These are phyloP conservation scores for Pleuronectes platessa DNA, from an alignment of 2,113 vertebrate species.

Conservation along the genomic window DNA sequence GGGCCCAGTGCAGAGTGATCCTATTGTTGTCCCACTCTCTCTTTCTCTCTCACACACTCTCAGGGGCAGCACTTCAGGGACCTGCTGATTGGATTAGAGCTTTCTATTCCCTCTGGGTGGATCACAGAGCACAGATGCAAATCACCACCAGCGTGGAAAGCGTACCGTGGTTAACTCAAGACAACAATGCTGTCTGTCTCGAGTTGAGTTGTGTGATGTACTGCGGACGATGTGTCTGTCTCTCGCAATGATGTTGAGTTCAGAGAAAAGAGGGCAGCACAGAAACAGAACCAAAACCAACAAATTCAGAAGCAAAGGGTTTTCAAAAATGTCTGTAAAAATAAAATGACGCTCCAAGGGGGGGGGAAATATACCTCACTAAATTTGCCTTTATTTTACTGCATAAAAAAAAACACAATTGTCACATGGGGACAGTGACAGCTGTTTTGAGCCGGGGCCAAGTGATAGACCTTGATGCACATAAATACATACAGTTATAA, in stretches of 20 bases:
- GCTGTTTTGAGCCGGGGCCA: slow-evolving; percentile 77
- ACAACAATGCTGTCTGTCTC: slow-evolving; percentile 70
- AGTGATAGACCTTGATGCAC: slow-evolving; percentile 79
- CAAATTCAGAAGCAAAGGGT: not conserved
- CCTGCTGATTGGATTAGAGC: slow-evolving; percentile 99
- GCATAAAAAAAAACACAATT: not conserved
- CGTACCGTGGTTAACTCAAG: slow-evolving; percentile 50
- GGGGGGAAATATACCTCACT: slow-evolving; percentile 34
- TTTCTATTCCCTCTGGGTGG: slow-evolving; percentile 96
- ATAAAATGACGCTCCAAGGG: too few species aligned
- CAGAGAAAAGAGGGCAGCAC: not conserved
- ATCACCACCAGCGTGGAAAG: slow-evolving; percentile 77
- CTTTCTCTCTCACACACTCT: slow-evolving; percentile 79
- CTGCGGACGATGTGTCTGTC: slow-evolving; percentile 19
- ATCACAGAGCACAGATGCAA: slow-evolving; percentile 92
- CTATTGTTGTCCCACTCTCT: slow-evolving; percentile 81
- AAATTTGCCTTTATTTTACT: not conserved
- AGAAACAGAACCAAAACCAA: not conserved
- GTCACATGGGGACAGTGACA: slow-evolving; percentile 35
- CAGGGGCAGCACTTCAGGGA: slow-evolving; percentile 90
- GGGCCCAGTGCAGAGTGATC: slow-evolving; percentile 78
- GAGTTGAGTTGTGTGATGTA: slow-evolving; percentile 46
- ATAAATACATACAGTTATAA: slow-evolving; percentile 87
- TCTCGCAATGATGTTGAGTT: slow-evolving; percentile 8
- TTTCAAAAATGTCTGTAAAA: not conserved